These are phyloP conservation scores for Petrocephalus sullivani DNA, from an alignment of 2,797 vertebrate species.

Conservation along the genomic window DNA sequence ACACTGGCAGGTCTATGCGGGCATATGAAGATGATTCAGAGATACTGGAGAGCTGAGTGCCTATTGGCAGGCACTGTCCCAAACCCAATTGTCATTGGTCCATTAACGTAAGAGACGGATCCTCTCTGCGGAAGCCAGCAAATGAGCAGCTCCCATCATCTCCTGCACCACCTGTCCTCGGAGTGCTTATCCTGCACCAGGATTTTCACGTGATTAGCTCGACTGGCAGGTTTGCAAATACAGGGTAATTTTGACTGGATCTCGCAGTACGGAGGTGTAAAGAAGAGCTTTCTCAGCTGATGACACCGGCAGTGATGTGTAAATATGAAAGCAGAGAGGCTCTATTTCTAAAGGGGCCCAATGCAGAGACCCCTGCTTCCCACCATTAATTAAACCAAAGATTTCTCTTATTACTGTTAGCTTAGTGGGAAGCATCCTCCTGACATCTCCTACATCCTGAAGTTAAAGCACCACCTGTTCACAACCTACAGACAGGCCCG, in stretches of 20 bases:
- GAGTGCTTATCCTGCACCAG: background rate
- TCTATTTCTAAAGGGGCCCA: background rate
- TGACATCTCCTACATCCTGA: slow-evolving; percentile 15
- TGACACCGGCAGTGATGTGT: background rate
- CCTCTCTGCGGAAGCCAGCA: background rate
- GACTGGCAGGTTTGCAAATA: background rate
- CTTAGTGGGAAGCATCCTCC: background rate
- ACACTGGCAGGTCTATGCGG: background rate
- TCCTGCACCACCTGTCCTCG: background rate
- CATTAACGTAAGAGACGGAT: background rate
- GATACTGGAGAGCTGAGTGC: background rate
- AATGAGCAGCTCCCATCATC: background rate
- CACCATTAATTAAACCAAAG: background rate
- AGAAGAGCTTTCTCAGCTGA: background rate
- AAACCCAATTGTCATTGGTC: background rate
- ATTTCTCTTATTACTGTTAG: background rate
- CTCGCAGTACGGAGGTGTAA: background rate
- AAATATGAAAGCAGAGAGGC: background rate
- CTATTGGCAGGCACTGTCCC: background rate
- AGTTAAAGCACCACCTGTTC: slow-evolving; percentile 36
- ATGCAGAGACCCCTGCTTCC: background rate
- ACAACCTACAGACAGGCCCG: slow-evolving; percentile 40
- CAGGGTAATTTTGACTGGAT: background rate
- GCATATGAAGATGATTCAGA: background rate
- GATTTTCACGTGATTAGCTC: background rate